Percentiles rank a stretch among this genome's conserved stretches.
Evolutionary conservation across 2,113 vertebrate genomes (phyloP).

Genomic region (Microtus richardsoni): DNA sequence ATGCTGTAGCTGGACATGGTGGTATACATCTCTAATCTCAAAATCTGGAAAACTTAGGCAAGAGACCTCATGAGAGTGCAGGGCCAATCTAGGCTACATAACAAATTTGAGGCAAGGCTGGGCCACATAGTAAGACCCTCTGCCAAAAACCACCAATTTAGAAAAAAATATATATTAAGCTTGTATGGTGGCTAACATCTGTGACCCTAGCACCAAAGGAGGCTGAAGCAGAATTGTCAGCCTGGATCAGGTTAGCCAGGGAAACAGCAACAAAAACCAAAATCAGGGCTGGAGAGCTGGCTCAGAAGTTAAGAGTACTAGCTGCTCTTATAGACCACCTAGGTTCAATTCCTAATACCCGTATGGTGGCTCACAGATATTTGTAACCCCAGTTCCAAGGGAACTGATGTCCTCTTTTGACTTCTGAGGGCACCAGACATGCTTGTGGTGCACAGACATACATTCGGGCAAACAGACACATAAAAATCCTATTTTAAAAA

Average conservation of each 20-base stretch:
- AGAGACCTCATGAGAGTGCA: neutral
- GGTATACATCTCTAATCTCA: neutral
- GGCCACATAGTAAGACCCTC: neutral
- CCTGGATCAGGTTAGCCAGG: neutral
- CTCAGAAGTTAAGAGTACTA: neutral
- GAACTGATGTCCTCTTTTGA: neutral
- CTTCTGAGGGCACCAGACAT: neutral
- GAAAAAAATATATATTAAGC: neutral
- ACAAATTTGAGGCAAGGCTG: neutral
- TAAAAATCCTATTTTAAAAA: neutral
- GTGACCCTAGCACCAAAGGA: neutral
- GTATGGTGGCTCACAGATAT: neutral
- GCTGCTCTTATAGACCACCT: neutral
- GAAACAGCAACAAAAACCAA: neutral
- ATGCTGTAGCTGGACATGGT: neutral
- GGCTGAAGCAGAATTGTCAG: neutral
- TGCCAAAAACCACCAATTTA: neutral
- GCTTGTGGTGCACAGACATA: neutral
- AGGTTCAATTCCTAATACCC: neutral
- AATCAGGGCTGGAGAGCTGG: neutral
- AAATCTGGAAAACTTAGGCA: neutral
- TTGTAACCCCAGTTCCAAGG: neutral
- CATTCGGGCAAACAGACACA: neutral
- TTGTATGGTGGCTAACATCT: neutral
- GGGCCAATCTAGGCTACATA: neutral